phyloP scores from a whole-genome alignment of 2,888 invertebrate species.

The Acanthoscelides obtectus region DNA sequence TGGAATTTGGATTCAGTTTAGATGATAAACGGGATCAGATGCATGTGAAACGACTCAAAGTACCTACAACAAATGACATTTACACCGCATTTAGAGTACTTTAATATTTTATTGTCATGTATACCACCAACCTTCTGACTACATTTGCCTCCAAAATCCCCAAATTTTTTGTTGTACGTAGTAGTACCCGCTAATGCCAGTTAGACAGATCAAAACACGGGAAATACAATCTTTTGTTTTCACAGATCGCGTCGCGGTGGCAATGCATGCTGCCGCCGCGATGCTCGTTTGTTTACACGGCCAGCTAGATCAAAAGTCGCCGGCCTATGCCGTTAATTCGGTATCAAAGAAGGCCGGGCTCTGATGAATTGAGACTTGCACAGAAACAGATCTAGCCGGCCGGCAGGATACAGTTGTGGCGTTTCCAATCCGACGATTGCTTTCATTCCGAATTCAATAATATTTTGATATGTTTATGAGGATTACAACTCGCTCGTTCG shows the following conservation, averaged over 20 bases:
- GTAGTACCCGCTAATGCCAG: not conserved
- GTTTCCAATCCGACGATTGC: not conserved
- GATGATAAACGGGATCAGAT: no score
- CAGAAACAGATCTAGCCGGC: no score
- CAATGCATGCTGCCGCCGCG: not conserved
- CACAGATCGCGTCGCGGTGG: not conserved
- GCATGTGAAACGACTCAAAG: no score
- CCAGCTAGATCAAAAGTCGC: not conserved
- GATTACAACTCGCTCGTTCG: not conserved
- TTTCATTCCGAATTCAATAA: constrained; percentile 1
- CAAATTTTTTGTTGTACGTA: no score
- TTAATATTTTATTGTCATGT: no score
- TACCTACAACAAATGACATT: no score
- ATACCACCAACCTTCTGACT: no score
- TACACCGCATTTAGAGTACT: no score
- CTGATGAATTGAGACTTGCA: constrained; percentile 1
- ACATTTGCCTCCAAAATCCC: no score
- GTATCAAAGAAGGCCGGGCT: not conserved
- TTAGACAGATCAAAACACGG: not conserved
- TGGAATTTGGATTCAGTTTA: no score
- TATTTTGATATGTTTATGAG: constrained; percentile 3
- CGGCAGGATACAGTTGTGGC: not conserved
- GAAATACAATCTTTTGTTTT: constrained; percentile 1
- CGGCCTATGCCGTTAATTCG: not conserved
- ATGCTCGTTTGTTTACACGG: not conserved